Percentiles rank a stretch among this genome's conserved stretches.
phyloP scores from a whole-genome alignment of 2,113 vertebrate species.

The Microcebus griseorufus region DNA sequence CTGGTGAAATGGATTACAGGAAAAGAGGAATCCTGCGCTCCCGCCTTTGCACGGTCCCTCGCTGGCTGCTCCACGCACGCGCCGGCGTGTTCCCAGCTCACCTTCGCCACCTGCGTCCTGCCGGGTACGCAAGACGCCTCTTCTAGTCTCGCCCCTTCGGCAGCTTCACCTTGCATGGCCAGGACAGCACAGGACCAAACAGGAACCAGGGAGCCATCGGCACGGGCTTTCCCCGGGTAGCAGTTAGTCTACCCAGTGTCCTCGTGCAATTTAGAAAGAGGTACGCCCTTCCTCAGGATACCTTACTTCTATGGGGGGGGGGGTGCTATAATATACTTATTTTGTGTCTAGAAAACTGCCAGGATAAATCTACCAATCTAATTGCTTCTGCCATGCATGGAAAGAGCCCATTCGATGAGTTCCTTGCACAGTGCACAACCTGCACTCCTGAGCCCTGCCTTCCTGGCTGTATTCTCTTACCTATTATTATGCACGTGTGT shows the following conservation, averaged over 20 bases:
- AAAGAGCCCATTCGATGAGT: not conserved
- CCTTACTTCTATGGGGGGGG: not conserved
- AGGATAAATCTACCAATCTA: not conserved
- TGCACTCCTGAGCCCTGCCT: not conserved
- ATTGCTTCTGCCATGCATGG: not conserved
- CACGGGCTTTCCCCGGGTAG: not conserved
- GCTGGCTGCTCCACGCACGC: not conserved
- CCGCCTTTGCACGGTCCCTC: rapidly evolving
- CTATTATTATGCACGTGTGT: rapidly evolving
- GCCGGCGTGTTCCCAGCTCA: rapidly evolving
- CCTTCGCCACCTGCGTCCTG: not conserved
- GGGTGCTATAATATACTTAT: not conserved
- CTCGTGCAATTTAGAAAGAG: not conserved
- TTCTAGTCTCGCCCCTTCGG: not conserved
- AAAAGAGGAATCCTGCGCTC: not conserved
- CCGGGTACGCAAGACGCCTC: not conserved
- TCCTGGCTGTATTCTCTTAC: not conserved
- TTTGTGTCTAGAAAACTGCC: not conserved
- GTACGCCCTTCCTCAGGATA: not conserved
- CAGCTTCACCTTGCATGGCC: not conserved
- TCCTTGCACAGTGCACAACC: not conserved
- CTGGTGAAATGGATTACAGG: too few species aligned
- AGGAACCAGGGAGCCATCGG: not conserved
- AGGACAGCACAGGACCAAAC: not conserved
- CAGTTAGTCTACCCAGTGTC: rapidly evolving